Conservation (phyloP, 2,888 invertebrate species). For the Hirtodrosophila confusa region DNA sequence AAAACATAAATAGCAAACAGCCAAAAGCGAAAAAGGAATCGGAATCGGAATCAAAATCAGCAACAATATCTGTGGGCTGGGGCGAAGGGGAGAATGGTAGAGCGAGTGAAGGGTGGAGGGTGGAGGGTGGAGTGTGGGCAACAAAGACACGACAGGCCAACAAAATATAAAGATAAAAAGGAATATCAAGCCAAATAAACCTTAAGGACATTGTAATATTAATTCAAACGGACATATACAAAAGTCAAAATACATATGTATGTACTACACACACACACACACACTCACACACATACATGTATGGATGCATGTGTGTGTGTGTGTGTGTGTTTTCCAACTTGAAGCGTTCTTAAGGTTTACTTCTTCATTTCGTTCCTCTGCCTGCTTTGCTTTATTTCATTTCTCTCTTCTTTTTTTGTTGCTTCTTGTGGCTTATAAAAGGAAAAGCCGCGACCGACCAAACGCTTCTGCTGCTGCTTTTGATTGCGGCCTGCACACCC, state of each 20-base stretch:
- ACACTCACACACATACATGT: background rate
- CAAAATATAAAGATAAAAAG: slow-evolving; percentile 68
- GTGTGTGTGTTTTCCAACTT: slow-evolving; percentile 41
- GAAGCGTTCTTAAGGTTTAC: slow-evolving; percentile 45
- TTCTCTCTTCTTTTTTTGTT: slow-evolving; percentile 20
- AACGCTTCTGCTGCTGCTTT: slow-evolving; percentile 24
- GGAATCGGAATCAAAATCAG: slow-evolving; percentile 60
- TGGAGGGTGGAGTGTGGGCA: background rate
- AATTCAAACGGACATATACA: slow-evolving; percentile 78
- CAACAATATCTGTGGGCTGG: slow-evolving; percentile 7
- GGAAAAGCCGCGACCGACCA: slow-evolving; percentile 17
- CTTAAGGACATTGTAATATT: slow-evolving; percentile 80
- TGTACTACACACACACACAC: slow-evolving; percentile 8
- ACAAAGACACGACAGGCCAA: slow-evolving; percentile 34
- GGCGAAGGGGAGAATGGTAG: slow-evolving; percentile 6
- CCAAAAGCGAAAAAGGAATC: slow-evolving; percentile 66
- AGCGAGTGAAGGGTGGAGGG: background rate
- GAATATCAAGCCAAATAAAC: slow-evolving; percentile 77
- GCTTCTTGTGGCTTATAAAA: slow-evolving; percentile 58
- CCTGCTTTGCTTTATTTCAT: slow-evolving; percentile 21
- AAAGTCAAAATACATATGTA: slow-evolving; percentile 54
- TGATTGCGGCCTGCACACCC: slow-evolving; percentile 34
- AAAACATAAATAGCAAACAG: slow-evolving; percentile 73
- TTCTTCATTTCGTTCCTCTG: slow-evolving; percentile 1
- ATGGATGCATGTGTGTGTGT: slow-evolving; percentile 4